Evolutionary conservation across 2,113 vertebrate species (phyloP).

Genomic region (Gorsachius goisagi): DNA sequence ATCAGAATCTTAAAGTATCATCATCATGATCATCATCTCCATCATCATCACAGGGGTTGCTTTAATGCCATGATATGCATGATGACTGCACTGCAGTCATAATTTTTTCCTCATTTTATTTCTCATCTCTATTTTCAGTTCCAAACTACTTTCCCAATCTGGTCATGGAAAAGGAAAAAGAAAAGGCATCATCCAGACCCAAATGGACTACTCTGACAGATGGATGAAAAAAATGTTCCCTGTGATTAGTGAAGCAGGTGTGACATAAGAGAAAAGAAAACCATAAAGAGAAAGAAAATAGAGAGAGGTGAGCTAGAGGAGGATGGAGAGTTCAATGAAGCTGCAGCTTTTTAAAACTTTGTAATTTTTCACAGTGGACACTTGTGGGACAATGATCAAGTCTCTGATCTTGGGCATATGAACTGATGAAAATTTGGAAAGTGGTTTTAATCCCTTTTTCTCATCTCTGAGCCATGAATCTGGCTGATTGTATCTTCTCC

Average conservation of each 20-base stretch:
- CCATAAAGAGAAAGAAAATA: not conserved
- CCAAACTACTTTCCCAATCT: not conserved
- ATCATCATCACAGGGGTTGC: fast-evolving
- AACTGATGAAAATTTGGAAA: not conserved
- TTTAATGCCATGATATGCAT: not conserved
- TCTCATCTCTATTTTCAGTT: not conserved
- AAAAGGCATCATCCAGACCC: not conserved
- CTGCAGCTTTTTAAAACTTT: not conserved
- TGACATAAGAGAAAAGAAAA: not conserved
- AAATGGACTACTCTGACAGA: not conserved
- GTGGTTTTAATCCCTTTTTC: not conserved
- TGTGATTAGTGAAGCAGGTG: not conserved
- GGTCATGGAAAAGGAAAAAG: not conserved
- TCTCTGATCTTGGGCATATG: not conserved
- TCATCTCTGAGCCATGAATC: not conserved
- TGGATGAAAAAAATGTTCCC: not conserved
- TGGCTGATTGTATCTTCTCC: not conserved
- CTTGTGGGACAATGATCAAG: not conserved
- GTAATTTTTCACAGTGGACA: not conserved
- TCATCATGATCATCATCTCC: too few relatives aligned
- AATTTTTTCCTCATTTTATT: not conserved
- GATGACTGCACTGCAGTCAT: not conserved
- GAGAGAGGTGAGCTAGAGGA: not conserved
- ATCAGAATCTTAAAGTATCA: too few relatives aligned
- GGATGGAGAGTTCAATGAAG: not conserved